A percentile compares a stretch with the other conserved stretches of the same genome.
phyloP scores from a whole-genome alignment of 2,888 invertebrate species.

The Darwinula stevensoni region DNA sequence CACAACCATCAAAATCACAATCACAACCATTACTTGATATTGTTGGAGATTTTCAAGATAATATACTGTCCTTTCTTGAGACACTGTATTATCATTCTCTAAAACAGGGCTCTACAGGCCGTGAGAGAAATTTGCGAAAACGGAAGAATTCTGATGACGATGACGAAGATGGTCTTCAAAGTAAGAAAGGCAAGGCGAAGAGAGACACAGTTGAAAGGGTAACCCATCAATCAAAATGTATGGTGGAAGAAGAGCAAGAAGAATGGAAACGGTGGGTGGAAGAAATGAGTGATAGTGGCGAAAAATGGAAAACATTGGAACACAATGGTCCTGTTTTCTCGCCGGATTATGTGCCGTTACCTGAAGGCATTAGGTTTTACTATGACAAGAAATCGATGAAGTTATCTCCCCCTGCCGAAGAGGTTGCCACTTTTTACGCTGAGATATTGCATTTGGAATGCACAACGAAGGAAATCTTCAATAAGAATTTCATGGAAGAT shows the following conservation, averaged over 20 bases:
- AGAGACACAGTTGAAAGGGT: neutral
- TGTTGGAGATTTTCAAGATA: too few relatives aligned
- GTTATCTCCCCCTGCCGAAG: slow-evolving; percentile 55
- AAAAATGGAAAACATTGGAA: slow-evolving; percentile 80
- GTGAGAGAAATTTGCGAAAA: too few relatives aligned
- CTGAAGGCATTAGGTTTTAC: slow-evolving; percentile 54
- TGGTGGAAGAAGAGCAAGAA: slow-evolving; percentile 47
- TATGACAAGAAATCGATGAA: slow-evolving; percentile 58
- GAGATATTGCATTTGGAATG: slow-evolving; percentile 97
- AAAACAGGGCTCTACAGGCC: too few relatives aligned
- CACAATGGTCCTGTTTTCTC: slow-evolving; percentile 97
- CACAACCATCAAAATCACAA: too few relatives aligned
- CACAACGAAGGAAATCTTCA: slow-evolving; percentile 77
- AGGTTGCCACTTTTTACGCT: slow-evolving; percentile 89
- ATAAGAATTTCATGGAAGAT: slow-evolving; percentile 86
- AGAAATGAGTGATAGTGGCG: slow-evolving; percentile 71
- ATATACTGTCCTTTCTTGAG: too few relatives aligned
- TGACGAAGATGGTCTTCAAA: too few relatives aligned
- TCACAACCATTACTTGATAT: too few relatives aligned
- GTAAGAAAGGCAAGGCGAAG: neutral
- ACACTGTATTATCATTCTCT: too few relatives aligned
- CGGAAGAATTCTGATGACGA: too few relatives aligned
- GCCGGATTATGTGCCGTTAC: slow-evolving; percentile 66
- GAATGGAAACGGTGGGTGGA: slow-evolving; percentile 98
- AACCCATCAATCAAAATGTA: neutral